Base-by-base conservation (phyloP, 2,113 vertebrate genomes). In the Prolemur simus region DNA sequence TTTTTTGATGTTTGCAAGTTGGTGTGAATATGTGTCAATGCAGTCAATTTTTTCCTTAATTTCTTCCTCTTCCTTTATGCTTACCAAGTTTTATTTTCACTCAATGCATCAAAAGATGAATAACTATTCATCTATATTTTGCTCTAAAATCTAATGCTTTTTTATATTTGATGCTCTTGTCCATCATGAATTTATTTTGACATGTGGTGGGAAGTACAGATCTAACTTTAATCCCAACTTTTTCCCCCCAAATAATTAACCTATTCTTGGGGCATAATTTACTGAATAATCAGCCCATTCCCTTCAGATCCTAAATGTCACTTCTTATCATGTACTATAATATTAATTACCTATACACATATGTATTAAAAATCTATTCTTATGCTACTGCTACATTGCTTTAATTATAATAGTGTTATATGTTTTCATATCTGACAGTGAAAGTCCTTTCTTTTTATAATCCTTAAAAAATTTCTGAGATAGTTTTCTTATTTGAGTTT, bases 251-350 rank as follows among this genome's bases (percentile, higher is more conserved):
- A 92, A 89, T 73, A 83, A 95, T 95, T 94, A 96, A 96, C 64
- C 32, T 93, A 49, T 89, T 92, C 18, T 69, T 39, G n/a, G 12
- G 83, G 73, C 6, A 86, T 78, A 94, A 76, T 84, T 94, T 85
- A 94, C 45, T 78, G 34, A 83, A 64, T 89, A 96, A 91, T 77
- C 45, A 91, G 25, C 10, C 49, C 8, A 78, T 76, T 89, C 63
- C 25, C 47, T 95, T 91, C n/a, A 88, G 52, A 82, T 96, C 14
- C 94, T 81, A 95, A 97, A 94, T 96, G 63, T 84, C 73, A 95
- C 37, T 89, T 94, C 47, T 92, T 95, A 66, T 82, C 84, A 76
- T 37, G 4, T 64, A 37, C 39, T 84, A 23, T 39, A 64, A 27
- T 69, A 85, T 71, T 94, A 96, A 90, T 83, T 84, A 80, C 3